Percentiles rank a stretch among this genome's conserved stretches.
phyloP scores from a whole-genome alignment of 2,888 invertebrate species.

The Pristionchus japonicus region DNA sequence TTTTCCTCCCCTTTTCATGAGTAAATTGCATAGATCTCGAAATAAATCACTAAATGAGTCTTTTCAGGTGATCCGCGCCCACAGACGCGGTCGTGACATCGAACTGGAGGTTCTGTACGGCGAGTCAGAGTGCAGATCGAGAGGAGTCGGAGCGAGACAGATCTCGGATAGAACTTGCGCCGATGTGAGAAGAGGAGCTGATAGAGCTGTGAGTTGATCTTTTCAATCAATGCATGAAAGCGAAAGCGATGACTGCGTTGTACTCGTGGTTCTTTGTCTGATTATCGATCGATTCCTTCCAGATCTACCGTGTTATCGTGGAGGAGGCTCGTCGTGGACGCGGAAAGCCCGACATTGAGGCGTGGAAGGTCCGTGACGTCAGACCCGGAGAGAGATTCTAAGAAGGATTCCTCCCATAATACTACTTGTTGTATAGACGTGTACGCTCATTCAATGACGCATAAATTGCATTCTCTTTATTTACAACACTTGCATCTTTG shows the following conservation, averaged over 20 bases:
- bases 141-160: not conserved
- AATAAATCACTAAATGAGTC: too few species aligned
- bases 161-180: conserved; percentile 41
- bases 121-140: conserved; percentile 46
- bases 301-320: conserved; percentile 46
- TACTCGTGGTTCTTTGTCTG: not conserved
- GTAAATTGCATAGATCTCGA: too few species aligned
- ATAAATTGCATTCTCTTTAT: not conserved
- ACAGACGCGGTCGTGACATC: conserved; percentile 21
- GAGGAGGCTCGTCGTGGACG: conserved; percentile 45
- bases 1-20: not conserved
- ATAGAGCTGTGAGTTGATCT: conserved; percentile 25
- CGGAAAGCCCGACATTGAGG: conserved; percentile 43
- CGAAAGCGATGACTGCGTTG: not conserved
- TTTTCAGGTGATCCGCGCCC: conserved; percentile 33
- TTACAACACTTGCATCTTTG: not conserved
- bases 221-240: not conserved
- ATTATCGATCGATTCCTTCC: not conserved
- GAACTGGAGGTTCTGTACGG: conserved; percentile 46
- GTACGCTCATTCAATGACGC: not conserved
- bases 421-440: conserved; percentile 15
- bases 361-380: conserved; percentile 47
- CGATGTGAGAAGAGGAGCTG: conserved; percentile 45
- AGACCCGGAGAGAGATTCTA: conserved; percentile 29
- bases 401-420: not conserved